phyloP scores from a whole-genome alignment of 2,113 vertebrate genomes.

The Chaetops frenatus region DNA sequence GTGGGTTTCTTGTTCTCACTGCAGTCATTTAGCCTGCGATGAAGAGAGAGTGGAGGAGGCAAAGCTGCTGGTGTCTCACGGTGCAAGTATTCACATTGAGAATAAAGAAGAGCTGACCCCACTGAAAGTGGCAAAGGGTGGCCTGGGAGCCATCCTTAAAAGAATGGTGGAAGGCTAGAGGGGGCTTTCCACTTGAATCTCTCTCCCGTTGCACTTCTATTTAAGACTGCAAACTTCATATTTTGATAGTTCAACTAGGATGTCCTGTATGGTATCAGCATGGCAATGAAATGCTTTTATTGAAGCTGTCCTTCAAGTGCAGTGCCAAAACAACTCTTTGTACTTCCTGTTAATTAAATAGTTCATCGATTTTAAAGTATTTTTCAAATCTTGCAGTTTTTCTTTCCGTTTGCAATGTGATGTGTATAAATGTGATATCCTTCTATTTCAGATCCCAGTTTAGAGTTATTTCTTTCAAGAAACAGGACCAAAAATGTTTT shows the following conservation, averaged over 20 bases:
- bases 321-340: conserved; percentile 9
- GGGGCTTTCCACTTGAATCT: neutral
- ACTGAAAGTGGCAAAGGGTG: conserved; percentile 85
- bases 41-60: conserved; percentile 93
- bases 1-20: conserved; percentile 51
- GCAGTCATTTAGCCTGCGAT: conserved; percentile 94
- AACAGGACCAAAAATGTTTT: conserved; percentile 25
- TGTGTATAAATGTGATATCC: neutral
- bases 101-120: conserved; percentile 97
- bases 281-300: neutral
- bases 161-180: conserved; percentile 85
- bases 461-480: neutral
- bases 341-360: neutral
- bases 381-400: neutral
- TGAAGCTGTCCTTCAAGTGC: neutral
- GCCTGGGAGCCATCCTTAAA: conserved; percentile 79
- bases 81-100: conserved; percentile 94
- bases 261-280: neutral
- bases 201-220: neutral
- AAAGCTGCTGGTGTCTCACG: conserved; percentile 88
- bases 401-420: neutral
- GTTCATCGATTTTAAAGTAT: neutral
- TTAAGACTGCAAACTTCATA: neutral
- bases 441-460: neutral
- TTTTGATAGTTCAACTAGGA: neutral